Evolutionary conservation across 2,797 vertebrate genomes (phyloP), one percentile per base, ranked within the genome.

Genomic region (Crenichthys baileyi): DNA sequence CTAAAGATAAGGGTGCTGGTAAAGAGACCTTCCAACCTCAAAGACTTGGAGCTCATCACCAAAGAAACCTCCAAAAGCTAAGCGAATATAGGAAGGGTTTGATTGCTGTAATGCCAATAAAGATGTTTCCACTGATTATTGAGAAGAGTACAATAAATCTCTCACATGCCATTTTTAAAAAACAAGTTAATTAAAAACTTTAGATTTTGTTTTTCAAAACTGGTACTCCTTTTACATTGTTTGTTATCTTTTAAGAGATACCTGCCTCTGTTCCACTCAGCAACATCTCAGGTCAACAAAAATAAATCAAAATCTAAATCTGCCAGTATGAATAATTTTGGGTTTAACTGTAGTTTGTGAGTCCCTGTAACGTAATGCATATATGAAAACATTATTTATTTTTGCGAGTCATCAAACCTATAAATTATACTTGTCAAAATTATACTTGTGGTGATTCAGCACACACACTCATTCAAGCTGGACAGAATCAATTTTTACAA

Each of bases 401-500:
- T 22, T 18, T 61, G 5, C 18, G 29, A 67, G 24, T 24, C 39
- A 24, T 67, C 11, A 67, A 5, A 26, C 36, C 41, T 67, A 41
- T n/a, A n/a, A n/a, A n/a, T n/a, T n/a, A n/a, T n/a, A n/a, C n/a
- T n/a, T n/a, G n/a, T n/a, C n/a, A n/a, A n/a, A n/a, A 24, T 41
- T 20, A 67, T 46, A 70, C 53, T 63, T 46, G 5, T 1, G 2
- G 9, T 41, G 53, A 39, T 44, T 22, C 48, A 63, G 26, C 26
- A 61, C 8, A 44, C 24, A 48, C 2, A 48, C 20, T 48, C 31
- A 79, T 44, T 77, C 44, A 87, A 89, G 86, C 58, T 11, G 65
- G 70, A 72, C 55, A 74, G 79, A 85, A 80, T 89, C 70, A 31
- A 68, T 78, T 91, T 90, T 63, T 91, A 95, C 95, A 93, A 95